Evolutionary conservation across 2,113 vertebrate species (phyloP), one percentile per base, ranked within the genome.

Genomic region (Helogale parvula): DNA sequence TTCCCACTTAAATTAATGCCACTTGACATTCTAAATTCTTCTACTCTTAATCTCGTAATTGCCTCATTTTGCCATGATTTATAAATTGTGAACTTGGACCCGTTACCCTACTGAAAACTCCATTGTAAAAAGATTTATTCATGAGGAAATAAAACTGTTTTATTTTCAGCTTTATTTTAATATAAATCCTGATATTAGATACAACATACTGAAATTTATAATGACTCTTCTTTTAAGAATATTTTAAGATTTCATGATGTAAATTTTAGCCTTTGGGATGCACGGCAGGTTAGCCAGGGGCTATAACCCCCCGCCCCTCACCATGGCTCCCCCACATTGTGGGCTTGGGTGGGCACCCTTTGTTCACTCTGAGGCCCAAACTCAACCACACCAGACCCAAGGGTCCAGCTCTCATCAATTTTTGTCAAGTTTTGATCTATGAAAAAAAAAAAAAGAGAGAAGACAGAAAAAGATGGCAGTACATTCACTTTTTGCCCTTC

Each of bases 1-100:
- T 86, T 93, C n/a, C 96, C 77, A 94, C 72, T 91, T 94, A 97
- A 94, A 93, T 97, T 93, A 95, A 97, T 98, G 86, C 47, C 66
- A 91, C 82, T 98, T 96, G 93, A 97, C 86, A 88, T 84, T 91
- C 86, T 83, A 60, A 95, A 96, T 97, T 92, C 66, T 84, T 72
- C 71, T 97, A 35, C 35, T 68, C 85, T 95, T 91, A 76, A 65
- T 96, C 72, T 94, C 16, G 1, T 96, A 98, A 97, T 97, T 98
- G 52, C 65, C n/a, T 97, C 69, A 93, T 97, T 97, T 94, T 97
- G 21, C 79, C 19, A 8, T 89, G 79, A 92, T 97, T 93, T 97
- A 93, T 96, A 80, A 85, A 69, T 89, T 94, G 63, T 96, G 96
- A 98, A 94, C 91, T 94, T 92, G 54, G 68, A 74, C 50, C 60